A percentile compares a stretch with the other conserved stretches of the same genome.
Conservation (phyloP, 2,113 vertebrate species). For the Ictalurus punctatus region DNA sequence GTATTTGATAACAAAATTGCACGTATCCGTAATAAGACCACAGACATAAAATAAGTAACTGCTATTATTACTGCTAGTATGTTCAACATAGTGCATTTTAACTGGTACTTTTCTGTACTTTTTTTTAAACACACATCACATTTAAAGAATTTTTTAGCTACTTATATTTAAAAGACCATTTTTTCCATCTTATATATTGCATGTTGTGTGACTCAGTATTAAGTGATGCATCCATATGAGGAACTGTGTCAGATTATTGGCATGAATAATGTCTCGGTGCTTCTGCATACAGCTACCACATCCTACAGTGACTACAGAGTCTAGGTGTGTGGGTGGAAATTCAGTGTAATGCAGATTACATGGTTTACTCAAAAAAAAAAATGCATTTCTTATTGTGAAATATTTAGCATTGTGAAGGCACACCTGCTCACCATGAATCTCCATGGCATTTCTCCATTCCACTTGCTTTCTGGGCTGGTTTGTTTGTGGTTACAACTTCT, state of each 20-base stretch:
- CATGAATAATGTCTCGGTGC: neutral
- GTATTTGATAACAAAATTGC: neutral
- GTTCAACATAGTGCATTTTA: neutral
- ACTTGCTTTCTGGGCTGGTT: neutral
- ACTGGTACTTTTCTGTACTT: neutral
- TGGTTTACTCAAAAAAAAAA: conserved; percentile 2
- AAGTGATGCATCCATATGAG: neutral
- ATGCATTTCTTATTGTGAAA: conserved; percentile 24
- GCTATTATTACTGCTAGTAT: too few species aligned
- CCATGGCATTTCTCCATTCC: neutral
- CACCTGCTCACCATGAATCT: neutral
- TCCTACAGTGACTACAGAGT: neutral
- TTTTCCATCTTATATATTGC: neutral
- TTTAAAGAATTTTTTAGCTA: neutral
- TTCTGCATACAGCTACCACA: neutral
- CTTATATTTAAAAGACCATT: neutral
- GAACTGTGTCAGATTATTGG: neutral
- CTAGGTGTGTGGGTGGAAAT: neutral
- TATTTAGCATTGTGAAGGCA: conserved; percentile 8
- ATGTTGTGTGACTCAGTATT: conserved; percentile 9
- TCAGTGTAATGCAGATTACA: conserved; percentile 10
- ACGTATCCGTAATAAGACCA: neutral
- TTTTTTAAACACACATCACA: neutral
- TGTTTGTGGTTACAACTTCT: conserved; percentile 12
- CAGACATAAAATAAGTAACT: neutral